These are phyloP conservation scores for Epizoanthus fatuus DNA, from an alignment of 92 coral and sea anemone species.

Conservation along the genomic window DNA sequence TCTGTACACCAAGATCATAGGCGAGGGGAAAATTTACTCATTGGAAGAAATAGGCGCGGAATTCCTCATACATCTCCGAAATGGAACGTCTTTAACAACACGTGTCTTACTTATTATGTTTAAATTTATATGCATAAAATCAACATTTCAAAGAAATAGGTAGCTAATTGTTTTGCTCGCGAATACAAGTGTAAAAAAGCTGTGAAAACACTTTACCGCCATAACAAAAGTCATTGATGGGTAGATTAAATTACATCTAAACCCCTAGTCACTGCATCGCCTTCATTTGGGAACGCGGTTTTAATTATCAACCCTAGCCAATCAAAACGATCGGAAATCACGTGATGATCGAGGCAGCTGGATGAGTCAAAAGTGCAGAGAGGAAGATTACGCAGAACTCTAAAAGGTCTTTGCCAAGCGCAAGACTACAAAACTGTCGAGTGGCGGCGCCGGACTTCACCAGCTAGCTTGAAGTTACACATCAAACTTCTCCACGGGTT, in stretches of 20 bases:
- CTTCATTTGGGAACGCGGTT: conserved; percentile 76
- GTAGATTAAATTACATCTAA: conserved; percentile 85
- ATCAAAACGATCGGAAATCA: conserved; percentile 69
- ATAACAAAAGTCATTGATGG: conserved; percentile 97
- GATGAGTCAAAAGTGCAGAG: conserved; percentile 82
- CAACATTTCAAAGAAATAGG: conserved; percentile 84
- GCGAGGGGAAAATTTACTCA: neutral
- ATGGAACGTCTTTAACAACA: conserved; percentile 39
- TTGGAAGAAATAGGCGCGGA: neutral
- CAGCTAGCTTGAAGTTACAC: conserved; percentile 37
- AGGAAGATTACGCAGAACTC: conserved; percentile 61
- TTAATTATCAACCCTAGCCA: conserved; percentile 80
- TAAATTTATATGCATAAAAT: conserved; percentile 65
- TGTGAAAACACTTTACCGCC: conserved; percentile 93
- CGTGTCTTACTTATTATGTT: conserved; percentile 67
- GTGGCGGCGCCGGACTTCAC: conserved; percentile 50
- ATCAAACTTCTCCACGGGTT: neutral
- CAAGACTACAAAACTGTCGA: conserved; percentile 86
- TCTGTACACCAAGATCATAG: neutral
- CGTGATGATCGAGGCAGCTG: conserved; percentile 91
- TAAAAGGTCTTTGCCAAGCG: conserved; percentile 79
- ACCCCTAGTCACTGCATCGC: conserved; percentile 64
- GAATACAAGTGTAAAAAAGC: conserved; percentile 90
- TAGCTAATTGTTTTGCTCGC: conserved; percentile 80
- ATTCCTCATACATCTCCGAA: conserved; percentile 12